Evolutionary conservation across 2,888 invertebrate genomes (phyloP).

Genomic region (Noctua fimbriata): DNA sequence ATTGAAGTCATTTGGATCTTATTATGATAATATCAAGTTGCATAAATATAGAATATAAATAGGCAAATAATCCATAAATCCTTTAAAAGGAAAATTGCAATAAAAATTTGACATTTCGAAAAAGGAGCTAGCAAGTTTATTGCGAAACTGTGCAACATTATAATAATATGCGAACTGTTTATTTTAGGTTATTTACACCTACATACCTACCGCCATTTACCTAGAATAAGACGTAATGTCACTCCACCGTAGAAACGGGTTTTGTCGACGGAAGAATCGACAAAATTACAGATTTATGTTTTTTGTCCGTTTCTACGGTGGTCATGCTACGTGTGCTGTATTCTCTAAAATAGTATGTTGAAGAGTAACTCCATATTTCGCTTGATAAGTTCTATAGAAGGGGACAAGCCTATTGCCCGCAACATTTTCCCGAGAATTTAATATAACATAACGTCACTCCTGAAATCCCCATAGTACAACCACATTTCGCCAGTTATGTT

Average conservation of each 20-base stretch:
- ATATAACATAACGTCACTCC: too few relatives aligned
- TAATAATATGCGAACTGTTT: constrained; percentile 22
- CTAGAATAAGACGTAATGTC: neutral
- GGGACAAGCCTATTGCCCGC: too few relatives aligned
- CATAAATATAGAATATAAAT: neutral
- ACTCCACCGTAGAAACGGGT: too few relatives aligned
- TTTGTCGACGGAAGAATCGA: too few relatives aligned
- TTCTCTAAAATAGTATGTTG: neutral
- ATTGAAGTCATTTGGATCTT: neutral
- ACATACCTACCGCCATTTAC: neutral
- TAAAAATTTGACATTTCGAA: constrained; percentile 64
- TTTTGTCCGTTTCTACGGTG: neutral
- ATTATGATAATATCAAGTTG: constrained; percentile 23
- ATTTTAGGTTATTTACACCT: constrained; percentile 10
- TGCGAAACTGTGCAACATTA: constrained; percentile 29
- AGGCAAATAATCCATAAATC: constrained; percentile 11
- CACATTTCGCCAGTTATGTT: too few relatives aligned
- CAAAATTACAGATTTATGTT: too few relatives aligned
- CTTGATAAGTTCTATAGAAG: too few relatives aligned
- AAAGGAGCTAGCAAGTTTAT: constrained; percentile 34
- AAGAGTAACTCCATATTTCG: neutral
- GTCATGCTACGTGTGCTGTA: too few relatives aligned
- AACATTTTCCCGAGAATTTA: too few relatives aligned
- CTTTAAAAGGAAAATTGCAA: constrained; percentile 36
- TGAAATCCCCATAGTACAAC: too few relatives aligned